Evolutionary conservation across 1,140 invertebrate genomes (phyloP), one percentile per base, ranked within the genome.

Genomic region (Drosophila baimaii): DNA sequence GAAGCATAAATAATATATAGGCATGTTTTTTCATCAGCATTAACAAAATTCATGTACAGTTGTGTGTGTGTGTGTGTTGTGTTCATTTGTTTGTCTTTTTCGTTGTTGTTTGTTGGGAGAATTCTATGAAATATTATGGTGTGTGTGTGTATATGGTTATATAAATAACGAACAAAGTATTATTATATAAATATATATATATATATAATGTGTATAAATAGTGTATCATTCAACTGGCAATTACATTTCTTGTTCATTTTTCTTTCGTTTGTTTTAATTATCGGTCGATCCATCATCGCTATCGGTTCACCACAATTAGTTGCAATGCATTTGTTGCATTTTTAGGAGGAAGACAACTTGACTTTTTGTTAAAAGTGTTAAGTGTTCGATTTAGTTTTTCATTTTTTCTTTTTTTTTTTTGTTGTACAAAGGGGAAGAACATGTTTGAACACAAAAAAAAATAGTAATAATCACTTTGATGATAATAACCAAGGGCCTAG

Each of bases 41-140:
- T 75, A 86, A 82, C 75, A 86, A 88, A 85, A 78, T 85, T 82
- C 81, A 85, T 82, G 69, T 81, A 86, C 79, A 85, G 41, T 86
- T 78, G 72, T 52, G 46, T 49, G n/a, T n/a, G n/a, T n/a, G n/a
- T n/a, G n/a, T n/a, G n/a, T n/a, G 31, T 33, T 52, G 51, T 70
- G 72, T 66, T 58, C 46, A 69, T 55, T 69, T 71, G 41, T 80
- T 80, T 85, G 77, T 85, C 61, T 71, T 85, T 78, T 85, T 84
- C 59, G 65, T 68, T 68, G 72, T 70, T 74, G n/a, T n/a, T 49
- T 47, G 58, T 49, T 41, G 69, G 69, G 70, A 55, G 44, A 80
- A 75, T 69, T 80, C 72, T 66, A 68, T 70, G 59, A 71, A 65
- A 44, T 58, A 72, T 64, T 70, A 65, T 46, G 55, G 61, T 52